Conservation (phyloP, 2,113 vertebrate species). For the Tenrec ecaudatus region DNA sequence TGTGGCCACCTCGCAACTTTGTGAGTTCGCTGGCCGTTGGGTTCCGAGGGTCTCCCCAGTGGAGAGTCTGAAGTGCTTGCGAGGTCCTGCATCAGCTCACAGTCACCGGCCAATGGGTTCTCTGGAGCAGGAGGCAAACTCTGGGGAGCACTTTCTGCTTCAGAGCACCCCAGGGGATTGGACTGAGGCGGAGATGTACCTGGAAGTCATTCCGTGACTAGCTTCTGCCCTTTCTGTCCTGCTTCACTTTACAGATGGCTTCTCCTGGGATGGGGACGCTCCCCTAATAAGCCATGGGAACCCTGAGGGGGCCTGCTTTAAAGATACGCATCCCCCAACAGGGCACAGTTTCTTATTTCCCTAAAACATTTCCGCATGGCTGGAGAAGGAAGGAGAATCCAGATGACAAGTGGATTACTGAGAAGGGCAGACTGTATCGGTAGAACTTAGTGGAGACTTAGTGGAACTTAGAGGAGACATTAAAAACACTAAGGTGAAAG, state of each 20-base stretch:
- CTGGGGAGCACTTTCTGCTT: not conserved
- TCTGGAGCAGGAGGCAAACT: no score
- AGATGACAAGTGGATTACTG: not conserved
- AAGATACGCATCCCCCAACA: not conserved
- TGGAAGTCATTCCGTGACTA: not conserved
- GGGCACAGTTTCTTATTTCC: no score
- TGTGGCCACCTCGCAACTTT: not conserved
- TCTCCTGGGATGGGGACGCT: not conserved
- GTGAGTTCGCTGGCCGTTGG: not conserved
- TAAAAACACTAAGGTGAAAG: not conserved
- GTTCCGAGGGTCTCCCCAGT: not conserved
- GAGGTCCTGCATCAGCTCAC: not conserved
- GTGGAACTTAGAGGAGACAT: not conserved
- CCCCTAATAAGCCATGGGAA: not conserved
- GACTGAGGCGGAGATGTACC: not conserved
- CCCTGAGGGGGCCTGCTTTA: not conserved
- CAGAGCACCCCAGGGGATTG: rapidly evolving
- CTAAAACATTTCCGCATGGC: not conserved
- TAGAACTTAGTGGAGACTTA: no score
- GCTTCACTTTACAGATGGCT: not conserved
- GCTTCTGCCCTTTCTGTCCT: not conserved
- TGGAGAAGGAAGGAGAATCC: not conserved
- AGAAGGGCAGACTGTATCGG: slow-evolving; percentile 34
- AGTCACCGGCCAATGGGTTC: not conserved
- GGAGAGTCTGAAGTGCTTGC: not conserved